Evolutionary conservation across 1,140 invertebrate genomes (phyloP).

Genomic region (Stenopsyche tienmushanensis): DNA sequence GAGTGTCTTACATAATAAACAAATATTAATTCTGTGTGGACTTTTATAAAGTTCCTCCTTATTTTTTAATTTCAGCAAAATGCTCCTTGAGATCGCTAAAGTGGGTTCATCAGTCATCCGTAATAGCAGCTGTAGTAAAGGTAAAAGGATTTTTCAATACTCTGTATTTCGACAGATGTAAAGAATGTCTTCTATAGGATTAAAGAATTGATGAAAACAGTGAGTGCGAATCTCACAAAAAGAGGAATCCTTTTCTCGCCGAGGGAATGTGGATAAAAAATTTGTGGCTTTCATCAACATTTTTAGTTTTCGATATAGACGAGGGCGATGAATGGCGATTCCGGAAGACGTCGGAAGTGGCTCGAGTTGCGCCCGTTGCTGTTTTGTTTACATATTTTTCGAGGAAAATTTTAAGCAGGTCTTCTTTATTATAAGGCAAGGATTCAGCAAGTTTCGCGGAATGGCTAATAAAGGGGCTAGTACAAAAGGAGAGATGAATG

Average conservation of each 20-base stretch:
- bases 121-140: neutral
- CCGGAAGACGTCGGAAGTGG: neutral
- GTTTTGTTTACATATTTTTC: neutral
- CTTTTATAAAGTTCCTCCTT: no score
- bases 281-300: neutral
- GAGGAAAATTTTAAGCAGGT: constrained; percentile 19
- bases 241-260: neutral
- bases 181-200: neutral
- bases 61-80: no score
- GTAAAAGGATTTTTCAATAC: neutral
- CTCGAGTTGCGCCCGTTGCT: no score
- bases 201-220: neutral
- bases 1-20: no score
- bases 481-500: constrained; percentile 23
- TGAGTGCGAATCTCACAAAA: neutral
- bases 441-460: constrained; percentile 18
- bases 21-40: no score
- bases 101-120: neutral
- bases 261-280: no score
- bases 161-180: neutral
- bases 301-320: neutral
- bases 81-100: no score
- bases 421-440: constrained; percentile 20
- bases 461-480: constrained; percentile 22
- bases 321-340: no score